These are phyloP conservation scores for Meloe dianella DNA, from an alignment of 2,888 invertebrate species.

Conservation along the genomic window DNA sequence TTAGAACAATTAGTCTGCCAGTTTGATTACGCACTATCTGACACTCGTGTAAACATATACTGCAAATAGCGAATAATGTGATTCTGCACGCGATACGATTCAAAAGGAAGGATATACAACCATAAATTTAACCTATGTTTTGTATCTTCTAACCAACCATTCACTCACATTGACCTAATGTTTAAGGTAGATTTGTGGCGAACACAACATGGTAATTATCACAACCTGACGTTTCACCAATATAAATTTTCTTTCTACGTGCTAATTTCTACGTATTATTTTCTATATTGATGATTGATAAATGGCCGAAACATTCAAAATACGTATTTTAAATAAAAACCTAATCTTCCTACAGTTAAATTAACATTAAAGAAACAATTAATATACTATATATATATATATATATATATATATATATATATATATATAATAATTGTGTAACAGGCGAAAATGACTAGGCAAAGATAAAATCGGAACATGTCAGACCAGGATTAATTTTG, in stretches of 20 bases:
- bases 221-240: conserved; percentile 31
- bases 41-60: conserved; percentile 44
- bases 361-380: not conserved
- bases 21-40: conserved; percentile 46
- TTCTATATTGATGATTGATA: not conserved
- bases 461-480: conserved; percentile 29
- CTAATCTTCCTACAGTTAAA: not conserved
- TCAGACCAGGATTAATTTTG: conserved; percentile 29
- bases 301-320: not conserved
- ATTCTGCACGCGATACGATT: conserved; percentile 46
- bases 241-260: conserved; percentile 28
- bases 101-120: conserved; percentile 39
- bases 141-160: conserved; percentile 32
- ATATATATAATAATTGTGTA: not conserved
- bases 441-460: not conserved
- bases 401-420: too few relatives aligned
- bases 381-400: not conserved
- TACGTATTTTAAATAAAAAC: not conserved
- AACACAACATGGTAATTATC: conserved; percentile 34
- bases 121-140: conserved; percentile 37
- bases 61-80: conserved; percentile 44
- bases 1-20: conserved; percentile 39
- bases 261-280: conserved; percentile 28
- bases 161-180: conserved; percentile 34
- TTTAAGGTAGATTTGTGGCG: conserved; percentile 36